Percentiles rank a stretch among this genome's conserved stretches.
phyloP scores from a whole-genome alignment of 1,140 invertebrate genomes.

The Branchinecta lynchi region DNA sequence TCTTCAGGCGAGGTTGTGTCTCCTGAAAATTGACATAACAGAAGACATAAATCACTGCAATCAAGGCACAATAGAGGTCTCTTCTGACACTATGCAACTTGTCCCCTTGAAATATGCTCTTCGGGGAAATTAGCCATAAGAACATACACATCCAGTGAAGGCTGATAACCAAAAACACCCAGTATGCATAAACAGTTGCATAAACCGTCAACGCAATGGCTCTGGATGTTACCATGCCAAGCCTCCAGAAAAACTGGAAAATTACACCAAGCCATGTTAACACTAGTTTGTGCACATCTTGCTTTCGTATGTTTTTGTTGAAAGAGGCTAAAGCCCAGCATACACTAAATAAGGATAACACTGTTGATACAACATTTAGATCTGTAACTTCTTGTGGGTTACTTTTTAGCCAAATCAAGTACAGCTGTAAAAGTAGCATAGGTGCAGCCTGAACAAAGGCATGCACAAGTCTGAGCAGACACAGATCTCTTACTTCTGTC shows the following conservation, averaged over 20 bases:
- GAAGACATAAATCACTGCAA: slow-evolving; percentile 73
- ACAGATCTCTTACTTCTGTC: slow-evolving; percentile 57
- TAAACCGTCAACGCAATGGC: slow-evolving; percentile 67
- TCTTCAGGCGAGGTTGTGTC: slow-evolving; percentile 57
- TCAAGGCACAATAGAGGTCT: slow-evolving; percentile 48
- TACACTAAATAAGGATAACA: slow-evolving; percentile 62
- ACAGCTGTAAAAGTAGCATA: slow-evolving; percentile 65
- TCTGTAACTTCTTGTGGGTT: slow-evolving; percentile 44
- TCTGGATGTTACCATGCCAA: slow-evolving; percentile 68
- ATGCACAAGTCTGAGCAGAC: slow-evolving; percentile 64
- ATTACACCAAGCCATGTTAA: slow-evolving; percentile 79
- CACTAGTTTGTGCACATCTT: slow-evolving; percentile 64
- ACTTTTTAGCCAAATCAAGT: slow-evolving; percentile 40
- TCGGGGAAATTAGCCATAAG: slow-evolving; percentile 65
- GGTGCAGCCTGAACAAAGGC: slow-evolving; percentile 73
- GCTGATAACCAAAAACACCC: slow-evolving; percentile 59
- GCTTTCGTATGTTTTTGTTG: slow-evolving; percentile 62
- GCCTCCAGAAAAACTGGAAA: slow-evolving; percentile 60
- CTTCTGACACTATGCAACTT: slow-evolving; percentile 47
- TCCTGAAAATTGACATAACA: slow-evolving; percentile 79
- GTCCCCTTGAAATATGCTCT: slow-evolving; percentile 66
- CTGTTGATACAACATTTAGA: slow-evolving; percentile 61
- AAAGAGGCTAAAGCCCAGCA: slow-evolving; percentile 82
- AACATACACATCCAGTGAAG: slow-evolving; percentile 71
- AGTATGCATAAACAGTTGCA: slow-evolving; percentile 64